Base-by-base conservation (phyloP, 2,113 vertebrate species). In the Coryphaenoides rupestris region DNA sequence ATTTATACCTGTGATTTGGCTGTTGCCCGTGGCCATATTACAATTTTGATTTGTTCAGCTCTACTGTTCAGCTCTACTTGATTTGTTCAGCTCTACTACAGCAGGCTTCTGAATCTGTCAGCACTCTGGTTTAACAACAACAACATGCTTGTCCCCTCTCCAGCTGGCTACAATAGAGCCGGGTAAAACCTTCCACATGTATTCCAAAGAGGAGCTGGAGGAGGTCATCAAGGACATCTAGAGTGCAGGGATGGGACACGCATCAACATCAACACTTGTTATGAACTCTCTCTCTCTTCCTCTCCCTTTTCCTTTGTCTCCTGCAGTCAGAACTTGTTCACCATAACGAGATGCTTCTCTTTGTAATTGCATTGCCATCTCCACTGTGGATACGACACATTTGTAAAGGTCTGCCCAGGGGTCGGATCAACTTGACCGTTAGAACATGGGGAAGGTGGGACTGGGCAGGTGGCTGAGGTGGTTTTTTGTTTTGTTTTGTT, bases 211-310 rank as follows among this genome's bases (percentile, higher is more conserved):
- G 79, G 96, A 98, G 83, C 94, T 99, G 16, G 97, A 98, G 74
- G 96, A 98, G 26, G 96, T 97, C 66, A 99, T 99, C 87, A 98
- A 98, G 85, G 96, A 98, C 80, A 98, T 98, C 85, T 99, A 91
- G 90, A 89, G 56, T 21, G 54, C 57, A 60, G 69, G 10, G 54
- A 28, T 21, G 40, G 68, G 23, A 49, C 58, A 60, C 70, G 59
- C 33, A 62, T 79, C 75, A 60, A 23, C 21, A 50, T 14, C 52
- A 74, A 70, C 73, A 66, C 68, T 81, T 84, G 74, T 75, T 71
- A 83, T 70, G 73, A 66, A 75, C 76, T 75, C 74, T 70, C 71
- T 78, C 46, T 76, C 50, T 19, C 63, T 60, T 55, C 52, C 52
- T 54, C 19, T 54, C 75, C 69, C 72, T 78, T 40, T 76, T 50